Evolutionary conservation across 2,113 vertebrate species (phyloP).

Genomic region (Paralichthys olivaceus): DNA sequence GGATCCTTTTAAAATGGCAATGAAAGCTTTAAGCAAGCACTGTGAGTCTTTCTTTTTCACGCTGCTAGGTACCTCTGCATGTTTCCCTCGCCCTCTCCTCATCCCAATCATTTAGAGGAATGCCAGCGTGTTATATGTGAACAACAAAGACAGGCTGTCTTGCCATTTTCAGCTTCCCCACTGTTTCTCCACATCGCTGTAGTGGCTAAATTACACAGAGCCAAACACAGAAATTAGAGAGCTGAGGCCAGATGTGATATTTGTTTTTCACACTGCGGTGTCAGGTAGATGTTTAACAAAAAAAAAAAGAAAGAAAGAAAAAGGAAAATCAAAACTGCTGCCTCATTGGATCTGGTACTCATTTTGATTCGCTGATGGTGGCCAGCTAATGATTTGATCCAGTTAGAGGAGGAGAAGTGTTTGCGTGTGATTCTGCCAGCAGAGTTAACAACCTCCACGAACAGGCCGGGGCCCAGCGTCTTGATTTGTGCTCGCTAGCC

Average conservation of each 20-base stretch:
- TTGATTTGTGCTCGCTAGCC: slow-evolving; percentile 76
- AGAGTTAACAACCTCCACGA: slow-evolving; percentile 79
- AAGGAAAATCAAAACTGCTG: slow-evolving; percentile 64
- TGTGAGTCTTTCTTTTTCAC: slow-evolving; percentile 30
- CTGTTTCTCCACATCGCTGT: slow-evolving; percentile 73
- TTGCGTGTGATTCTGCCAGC: slow-evolving; percentile 63
- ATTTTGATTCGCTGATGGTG: slow-evolving; percentile 66
- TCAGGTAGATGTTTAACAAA: slow-evolving; percentile 71
- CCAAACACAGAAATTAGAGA: slow-evolving; percentile 74
- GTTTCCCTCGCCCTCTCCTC: slow-evolving; percentile 60
- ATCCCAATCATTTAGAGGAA: slow-evolving; percentile 67
- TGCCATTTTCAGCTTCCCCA: slow-evolving; percentile 80
- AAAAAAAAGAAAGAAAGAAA: slow-evolving; percentile 29
- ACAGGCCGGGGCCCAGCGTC: slow-evolving; percentile 75
- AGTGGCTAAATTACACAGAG: slow-evolving; percentile 75
- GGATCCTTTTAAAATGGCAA: slow-evolving; percentile 32
- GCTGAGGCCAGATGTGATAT: slow-evolving; percentile 80
- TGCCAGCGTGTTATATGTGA: slow-evolving; percentile 81
- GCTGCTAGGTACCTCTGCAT: slow-evolving; percentile 25
- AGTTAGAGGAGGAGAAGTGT: slow-evolving; percentile 77
- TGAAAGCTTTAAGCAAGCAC: slow-evolving; percentile 20
- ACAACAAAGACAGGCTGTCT: slow-evolving; percentile 77
- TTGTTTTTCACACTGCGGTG: slow-evolving; percentile 76
- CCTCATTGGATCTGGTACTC: slow-evolving; percentile 61
- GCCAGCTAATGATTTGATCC: slow-evolving; percentile 84